These are phyloP conservation scores for Mormyrus hasselquistii DNA, from an alignment of 2,797 vertebrate genomes.

Conservation along the genomic window DNA sequence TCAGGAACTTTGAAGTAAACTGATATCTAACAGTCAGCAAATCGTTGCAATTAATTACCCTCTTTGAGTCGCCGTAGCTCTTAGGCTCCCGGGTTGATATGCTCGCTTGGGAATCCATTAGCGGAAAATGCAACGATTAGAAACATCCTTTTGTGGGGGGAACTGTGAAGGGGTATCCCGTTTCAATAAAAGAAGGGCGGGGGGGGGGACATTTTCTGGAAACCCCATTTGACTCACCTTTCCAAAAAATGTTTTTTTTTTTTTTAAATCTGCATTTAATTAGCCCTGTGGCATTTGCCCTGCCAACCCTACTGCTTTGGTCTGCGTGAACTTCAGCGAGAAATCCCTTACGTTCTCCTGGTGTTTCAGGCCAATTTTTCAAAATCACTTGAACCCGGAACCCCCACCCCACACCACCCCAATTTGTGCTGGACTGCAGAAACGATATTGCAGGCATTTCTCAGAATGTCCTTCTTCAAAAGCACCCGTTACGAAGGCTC, in stretches of 20 bases:
- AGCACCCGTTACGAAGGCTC: background rate
- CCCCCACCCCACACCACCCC: background rate
- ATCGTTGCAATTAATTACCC: constrained; percentile 23
- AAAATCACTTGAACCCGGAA: background rate
- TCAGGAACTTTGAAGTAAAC: constrained; percentile 22
- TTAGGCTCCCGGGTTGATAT: constrained; percentile 9
- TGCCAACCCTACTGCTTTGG: background rate
- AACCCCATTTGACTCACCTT: constrained; percentile 26
- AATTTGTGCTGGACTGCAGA: background rate
- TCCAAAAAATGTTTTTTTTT: background rate
- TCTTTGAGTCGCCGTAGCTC: constrained; percentile 1
- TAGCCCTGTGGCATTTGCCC: constrained; percentile 11
- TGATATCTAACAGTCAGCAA: constrained; percentile 16
- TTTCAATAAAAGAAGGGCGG: constrained; percentile 15
- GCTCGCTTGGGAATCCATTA: constrained; percentile 26
- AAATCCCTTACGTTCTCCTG: background rate
- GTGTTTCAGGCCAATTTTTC: background rate
- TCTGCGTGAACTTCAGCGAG: background rate
- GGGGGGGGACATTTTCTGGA: background rate
- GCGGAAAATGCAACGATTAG: constrained; percentile 22
- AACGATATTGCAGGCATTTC: constrained; percentile 1
- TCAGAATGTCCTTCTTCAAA: background rate
- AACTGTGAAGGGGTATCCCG: constrained; percentile 16
- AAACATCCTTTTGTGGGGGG: constrained; percentile 25
- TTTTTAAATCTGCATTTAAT: constrained; percentile 18